Evolutionary conservation across 2,888 invertebrate species (phyloP).

Genomic region (Lepidonotus clava): DNA sequence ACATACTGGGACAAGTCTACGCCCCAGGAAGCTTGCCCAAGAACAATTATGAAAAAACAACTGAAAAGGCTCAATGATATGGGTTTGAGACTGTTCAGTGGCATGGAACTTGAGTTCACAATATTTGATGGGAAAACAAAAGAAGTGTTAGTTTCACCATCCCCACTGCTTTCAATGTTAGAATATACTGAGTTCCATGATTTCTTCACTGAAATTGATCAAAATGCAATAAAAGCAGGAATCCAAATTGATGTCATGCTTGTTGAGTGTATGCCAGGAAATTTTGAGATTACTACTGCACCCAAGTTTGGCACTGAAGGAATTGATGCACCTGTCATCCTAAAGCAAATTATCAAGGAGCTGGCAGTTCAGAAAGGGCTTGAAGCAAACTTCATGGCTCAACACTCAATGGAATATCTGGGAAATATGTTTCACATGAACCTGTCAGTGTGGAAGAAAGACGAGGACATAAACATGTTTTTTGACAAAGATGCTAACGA

Average conservation of each 20-base stretch:
- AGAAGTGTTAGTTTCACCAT: not conserved
- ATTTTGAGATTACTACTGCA: constrained; percentile 52
- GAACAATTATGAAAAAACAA: not conserved
- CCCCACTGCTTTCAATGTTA: not conserved
- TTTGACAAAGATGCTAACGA: constrained; percentile 46
- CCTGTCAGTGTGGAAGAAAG: constrained; percentile 62
- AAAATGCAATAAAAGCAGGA: not conserved
- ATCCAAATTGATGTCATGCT: not conserved
- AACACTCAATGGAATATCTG: not conserved
- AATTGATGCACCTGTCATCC: constrained; percentile 16
- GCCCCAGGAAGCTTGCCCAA: not conserved
- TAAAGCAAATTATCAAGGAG: constrained; percentile 48
- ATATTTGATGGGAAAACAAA: not conserved
- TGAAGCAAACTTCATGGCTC: constrained; percentile 33
- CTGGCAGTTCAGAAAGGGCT: constrained; percentile 14
- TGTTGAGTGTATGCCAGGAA: constrained; percentile 1
- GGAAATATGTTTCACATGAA: constrained; percentile 63
- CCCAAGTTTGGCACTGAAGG: constrained; percentile 49
- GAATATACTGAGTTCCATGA: not conserved
- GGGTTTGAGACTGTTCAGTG: not conserved
- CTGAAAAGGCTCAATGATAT: not conserved
- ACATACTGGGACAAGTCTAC: not conserved
- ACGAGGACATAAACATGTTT: constrained; percentile 55
- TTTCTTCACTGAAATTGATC: not conserved
- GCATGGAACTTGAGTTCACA: not conserved